Evolutionary conservation across 2,113 vertebrate species (phyloP).

Genomic region (Holacanthus passer): DNA sequence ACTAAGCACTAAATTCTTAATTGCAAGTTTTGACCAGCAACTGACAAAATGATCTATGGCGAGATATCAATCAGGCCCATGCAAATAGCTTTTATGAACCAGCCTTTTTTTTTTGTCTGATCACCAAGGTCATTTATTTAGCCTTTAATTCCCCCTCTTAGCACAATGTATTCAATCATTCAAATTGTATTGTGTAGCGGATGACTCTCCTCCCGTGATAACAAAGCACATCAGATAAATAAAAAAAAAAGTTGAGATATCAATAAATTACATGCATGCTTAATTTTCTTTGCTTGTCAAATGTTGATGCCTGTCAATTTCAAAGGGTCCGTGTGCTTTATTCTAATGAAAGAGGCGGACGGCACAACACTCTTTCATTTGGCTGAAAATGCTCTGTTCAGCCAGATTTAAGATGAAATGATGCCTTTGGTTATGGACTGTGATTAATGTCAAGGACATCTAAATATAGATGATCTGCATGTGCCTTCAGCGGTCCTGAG

Average conservation of each 20-base stretch:
- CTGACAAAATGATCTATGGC: slow-evolving; percentile 81
- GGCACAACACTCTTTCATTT: slow-evolving; percentile 75
- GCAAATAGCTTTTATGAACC: slow-evolving; percentile 70
- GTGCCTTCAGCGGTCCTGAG: slow-evolving; percentile 56
- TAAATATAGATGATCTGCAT: slow-evolving; percentile 73
- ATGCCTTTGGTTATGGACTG: slow-evolving; percentile 79
- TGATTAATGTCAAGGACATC: slow-evolving; percentile 82
- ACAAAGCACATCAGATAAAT: slow-evolving; percentile 51
- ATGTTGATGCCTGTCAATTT: slow-evolving; percentile 76
- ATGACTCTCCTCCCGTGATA: slow-evolving; percentile 39
- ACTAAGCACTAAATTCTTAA: slow-evolving; percentile 90
- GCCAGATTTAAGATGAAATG: slow-evolving; percentile 83
- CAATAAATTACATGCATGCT: slow-evolving; percentile 78
- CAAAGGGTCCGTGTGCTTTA: slow-evolving; percentile 68
- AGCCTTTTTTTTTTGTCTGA: slow-evolving; percentile 54
- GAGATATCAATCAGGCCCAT: slow-evolving; percentile 79
- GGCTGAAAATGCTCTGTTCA: slow-evolving; percentile 64
- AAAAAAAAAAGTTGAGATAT: slow-evolving; percentile 64
- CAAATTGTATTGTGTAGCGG: slow-evolving; percentile 49
- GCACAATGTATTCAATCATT: slow-evolving; percentile 73
- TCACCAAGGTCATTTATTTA: slow-evolving; percentile 69
- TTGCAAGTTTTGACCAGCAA: slow-evolving; percentile 84
- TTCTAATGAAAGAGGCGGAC: slow-evolving; percentile 81
- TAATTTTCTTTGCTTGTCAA: slow-evolving; percentile 77
- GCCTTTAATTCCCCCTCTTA: slow-evolving; percentile 66